Base-by-base conservation (phyloP, 1,140 invertebrate genomes). In the Diorhabda elongata region DNA sequence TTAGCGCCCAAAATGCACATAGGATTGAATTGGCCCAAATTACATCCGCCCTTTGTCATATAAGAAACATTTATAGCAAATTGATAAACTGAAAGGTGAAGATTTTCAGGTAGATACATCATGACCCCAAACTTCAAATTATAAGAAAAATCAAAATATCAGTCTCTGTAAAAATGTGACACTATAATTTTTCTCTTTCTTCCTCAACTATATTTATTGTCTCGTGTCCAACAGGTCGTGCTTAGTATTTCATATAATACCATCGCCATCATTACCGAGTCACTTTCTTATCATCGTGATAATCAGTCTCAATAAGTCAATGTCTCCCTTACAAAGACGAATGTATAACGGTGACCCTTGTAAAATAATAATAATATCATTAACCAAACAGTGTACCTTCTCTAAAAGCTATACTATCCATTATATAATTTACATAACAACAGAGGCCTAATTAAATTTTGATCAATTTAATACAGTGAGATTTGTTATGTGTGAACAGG, bases 401-500 rank as follows among this genome's bases (percentile, higher is more conserved):
- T 44, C 61, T 9, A 44, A 62, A 62, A 44, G 44, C 8, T 42
- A 65, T 65, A 65, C 41, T 65, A 65, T 65, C 44, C 52, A 65
- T 65, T 65, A 58, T 47, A n/a, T 3, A 58, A 65, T 65, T 65
- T 65, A 65, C 64, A 65, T 65, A 65, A 65, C 47, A 65, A 65
- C 64, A 65, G 45, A 58, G 44, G 42, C 56, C 52, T 65, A 65
- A 65, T 65, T 65, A 65, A 65, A 65, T 65, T 65, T 65, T 65
- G 56, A 58, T 11, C 56, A 65, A 56, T 58, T 65, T 65, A 65
- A 56, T 65, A 44, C 47, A 9, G 47, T 65, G 64, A 56, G 41
- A 65, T 65, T 57, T 65, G 56, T 65, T 65, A 65, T 65, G 7
- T 8, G n/a, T n/a, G n/a, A 6, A 52, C 47, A 52, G 47, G 47